phyloP scores from a whole-genome alignment of 2,888 invertebrate species.

The Hesperia comma region DNA sequence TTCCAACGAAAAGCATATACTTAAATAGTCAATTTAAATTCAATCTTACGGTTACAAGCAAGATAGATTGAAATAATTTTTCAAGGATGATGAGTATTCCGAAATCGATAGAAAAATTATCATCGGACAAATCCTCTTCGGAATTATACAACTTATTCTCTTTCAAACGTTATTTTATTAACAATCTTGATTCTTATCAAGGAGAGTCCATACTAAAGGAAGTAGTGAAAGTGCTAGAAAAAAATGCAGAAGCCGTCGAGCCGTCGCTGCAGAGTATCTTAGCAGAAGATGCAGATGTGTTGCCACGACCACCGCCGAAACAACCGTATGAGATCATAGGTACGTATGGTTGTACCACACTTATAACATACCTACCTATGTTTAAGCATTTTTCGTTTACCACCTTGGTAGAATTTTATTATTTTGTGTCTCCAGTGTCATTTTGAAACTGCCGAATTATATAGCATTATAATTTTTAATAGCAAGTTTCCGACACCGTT shows the following conservation, averaged over 20 bases:
- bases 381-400: too few species aligned
- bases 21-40: neutral
- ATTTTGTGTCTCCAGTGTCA: too few species aligned
- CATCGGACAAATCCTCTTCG: constrained; percentile 55
- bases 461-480: neutral
- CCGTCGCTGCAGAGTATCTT: constrained; percentile 55
- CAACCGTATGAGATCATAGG: constrained; percentile 73
- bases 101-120: constrained; percentile 52
- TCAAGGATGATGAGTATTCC: constrained; percentile 35
- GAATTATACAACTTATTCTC: constrained; percentile 59
- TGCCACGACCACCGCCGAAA: constrained; percentile 53
- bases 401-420: too few species aligned
- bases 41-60: too few species aligned
- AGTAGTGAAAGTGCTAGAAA: constrained; percentile 62
- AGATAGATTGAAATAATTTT: neutral
- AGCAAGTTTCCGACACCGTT: too few species aligned
- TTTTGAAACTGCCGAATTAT: too few species aligned
- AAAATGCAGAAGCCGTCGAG: constrained; percentile 52
- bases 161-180: constrained; percentile 83
- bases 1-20: neutral
- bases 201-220: constrained; percentile 75
- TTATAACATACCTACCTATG: too few species aligned
- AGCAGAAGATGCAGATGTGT: constrained; percentile 59
- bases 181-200: constrained; percentile 85
- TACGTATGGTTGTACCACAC: constrained; percentile 33